A percentile compares a stretch with the other conserved stretches of the same genome.
Conservation (phyloP, 2,113 vertebrate species). For the Condylura cristata region DNA sequence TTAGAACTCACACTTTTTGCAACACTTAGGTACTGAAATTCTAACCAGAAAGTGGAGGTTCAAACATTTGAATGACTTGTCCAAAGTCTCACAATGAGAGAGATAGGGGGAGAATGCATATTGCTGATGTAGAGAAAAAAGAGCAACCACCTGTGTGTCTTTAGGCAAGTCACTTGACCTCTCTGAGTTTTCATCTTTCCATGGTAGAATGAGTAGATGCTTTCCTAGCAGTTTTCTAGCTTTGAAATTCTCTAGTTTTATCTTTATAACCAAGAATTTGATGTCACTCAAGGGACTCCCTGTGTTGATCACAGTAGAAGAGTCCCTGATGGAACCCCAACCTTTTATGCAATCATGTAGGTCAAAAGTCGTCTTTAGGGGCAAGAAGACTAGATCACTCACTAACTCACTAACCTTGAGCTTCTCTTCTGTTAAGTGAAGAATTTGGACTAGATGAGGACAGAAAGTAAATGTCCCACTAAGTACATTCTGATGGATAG, state of each 20-base stretch:
- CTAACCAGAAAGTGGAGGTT: background rate
- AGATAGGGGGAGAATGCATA: background rate
- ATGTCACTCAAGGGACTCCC: background rate
- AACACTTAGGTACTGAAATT: background rate
- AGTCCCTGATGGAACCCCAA: background rate
- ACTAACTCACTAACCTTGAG: background rate
- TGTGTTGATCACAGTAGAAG: background rate
- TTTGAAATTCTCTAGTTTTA: background rate
- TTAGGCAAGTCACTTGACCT: background rate
- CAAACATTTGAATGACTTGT: background rate
- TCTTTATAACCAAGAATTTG: conserved; percentile 13
- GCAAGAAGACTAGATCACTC: background rate
- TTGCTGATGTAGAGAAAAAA: background rate
- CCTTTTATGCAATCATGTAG: background rate
- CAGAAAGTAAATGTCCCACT: conserved; percentile 3
- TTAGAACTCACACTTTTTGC: conserved; percentile 1
- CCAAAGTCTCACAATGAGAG: background rate
- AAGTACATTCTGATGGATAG: background rate
- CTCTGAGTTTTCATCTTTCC: background rate
- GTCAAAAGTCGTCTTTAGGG: background rate
- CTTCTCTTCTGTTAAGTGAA: conserved; percentile 16
- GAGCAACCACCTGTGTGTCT: background rate
- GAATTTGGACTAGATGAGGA: background rate
- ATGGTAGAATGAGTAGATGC: background rate
- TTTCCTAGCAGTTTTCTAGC: background rate